Evolutionary conservation across 2,113 vertebrate genomes (phyloP), one percentile per base, ranked within the genome.

Genomic region (Elgaria multicarinata): DNA sequence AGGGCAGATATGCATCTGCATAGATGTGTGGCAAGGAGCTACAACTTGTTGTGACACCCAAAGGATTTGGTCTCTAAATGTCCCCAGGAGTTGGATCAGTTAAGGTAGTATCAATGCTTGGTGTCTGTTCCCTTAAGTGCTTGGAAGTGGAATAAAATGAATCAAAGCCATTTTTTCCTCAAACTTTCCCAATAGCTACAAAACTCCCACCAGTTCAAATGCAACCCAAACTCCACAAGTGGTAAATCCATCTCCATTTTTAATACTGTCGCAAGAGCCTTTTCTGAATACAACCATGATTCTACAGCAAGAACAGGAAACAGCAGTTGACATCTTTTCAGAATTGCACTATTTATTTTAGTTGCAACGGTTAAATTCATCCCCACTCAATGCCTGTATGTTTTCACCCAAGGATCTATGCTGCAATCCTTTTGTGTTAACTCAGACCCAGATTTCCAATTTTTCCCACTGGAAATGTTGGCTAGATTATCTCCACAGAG

Each of bases 301-400:
- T 90, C 93, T 76, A 90, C 85, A 93, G 92, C 62, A 93, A 86
- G 92, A 92, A 66, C 69, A 88, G 82, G 86, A 95, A 94, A 91
- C 79, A 84, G 82, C 44, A 13, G 85, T 85, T 53, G 44, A 88
- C 16, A 82, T 50, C 69, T 91, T 72, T 89, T 85, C 36, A 64
- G 81, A 83, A 72, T 81, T 93, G 88, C 53, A 82, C 2, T 53
- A 64, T 87, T 85, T 91, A 80, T 62, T 72, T 72, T n/a, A 71
- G 64, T 39, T 71, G 81, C 31, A 83, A 78, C 14, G 69, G 64
- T 16, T 71, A 42, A n/a, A 36, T 46, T 75, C 44, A 16, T 39
- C 58, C 53, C 18, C 33, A 36, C 33, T 5, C 44, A 12, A 50
- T 3, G 10, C 50, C 66, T 58, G 46, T 44, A 87, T 79, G 46